Evolutionary conservation across 2,888 invertebrate species (phyloP).

Genomic region (Sinopyrophorus schimmeli): DNA sequence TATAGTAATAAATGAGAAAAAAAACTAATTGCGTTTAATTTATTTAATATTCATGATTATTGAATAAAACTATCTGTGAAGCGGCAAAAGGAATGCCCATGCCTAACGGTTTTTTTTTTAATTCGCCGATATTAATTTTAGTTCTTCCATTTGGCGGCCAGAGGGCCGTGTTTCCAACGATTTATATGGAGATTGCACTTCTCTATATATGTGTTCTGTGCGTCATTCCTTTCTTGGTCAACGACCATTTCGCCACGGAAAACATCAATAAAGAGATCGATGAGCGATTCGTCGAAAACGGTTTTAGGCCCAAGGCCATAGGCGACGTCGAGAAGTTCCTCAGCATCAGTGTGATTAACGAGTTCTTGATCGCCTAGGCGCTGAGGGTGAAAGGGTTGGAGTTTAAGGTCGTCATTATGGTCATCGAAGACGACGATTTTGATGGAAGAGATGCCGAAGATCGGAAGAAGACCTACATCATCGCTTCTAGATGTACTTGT

Average conservation of each 20-base stretch:
- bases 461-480: constrained; percentile 49
- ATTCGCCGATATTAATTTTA: no score
- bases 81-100: no score
- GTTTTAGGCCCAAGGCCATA: constrained; percentile 46
- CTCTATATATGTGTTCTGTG: no score
- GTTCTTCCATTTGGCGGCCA: no score
- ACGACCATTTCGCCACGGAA: constrained; percentile 41
- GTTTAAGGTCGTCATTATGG: constrained; percentile 51
- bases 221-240: constrained; percentile 48
- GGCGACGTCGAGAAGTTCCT: constrained; percentile 48
- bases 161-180: no score
- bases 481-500: constrained; percentile 50
- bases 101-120: no score
- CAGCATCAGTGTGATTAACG: constrained; percentile 41
- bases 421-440: constrained; percentile 50
- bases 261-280: constrained; percentile 47
- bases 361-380: constrained; percentile 50
- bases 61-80: no score
- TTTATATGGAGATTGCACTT: no score
- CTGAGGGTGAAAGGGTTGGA: constrained; percentile 51
- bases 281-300: constrained; percentile 47
- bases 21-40: no score
- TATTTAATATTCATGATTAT: no score
- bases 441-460: constrained; percentile 48
- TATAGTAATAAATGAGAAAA: no score